phyloP scores from a whole-genome alignment of 2,888 invertebrate genomes.

The Hermaeophaga mercurialis region DNA sequence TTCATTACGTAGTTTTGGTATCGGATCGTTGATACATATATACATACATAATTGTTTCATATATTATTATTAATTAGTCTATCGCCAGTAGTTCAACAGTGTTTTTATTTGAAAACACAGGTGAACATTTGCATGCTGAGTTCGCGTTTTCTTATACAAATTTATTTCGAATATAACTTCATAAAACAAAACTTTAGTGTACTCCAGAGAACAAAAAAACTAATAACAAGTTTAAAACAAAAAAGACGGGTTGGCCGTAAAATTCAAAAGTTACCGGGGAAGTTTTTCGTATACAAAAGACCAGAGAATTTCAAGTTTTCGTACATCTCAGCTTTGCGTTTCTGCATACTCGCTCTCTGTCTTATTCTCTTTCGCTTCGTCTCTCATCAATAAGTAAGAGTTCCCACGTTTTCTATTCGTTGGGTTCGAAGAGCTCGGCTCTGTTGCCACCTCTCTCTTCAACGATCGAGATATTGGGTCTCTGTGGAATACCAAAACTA shows the following conservation, averaged over 20 bases:
- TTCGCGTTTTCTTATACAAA: neutral
- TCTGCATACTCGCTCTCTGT: slow-evolving; percentile 9
- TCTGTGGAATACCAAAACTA: no score
- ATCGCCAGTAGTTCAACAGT: no score
- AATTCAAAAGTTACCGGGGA: slow-evolving; percentile 21
- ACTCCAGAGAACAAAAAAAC: no score
- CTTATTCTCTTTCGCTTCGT: slow-evolving; percentile 11
- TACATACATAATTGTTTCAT: no score
- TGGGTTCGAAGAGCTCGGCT: slow-evolving; percentile 3
- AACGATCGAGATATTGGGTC: no score
- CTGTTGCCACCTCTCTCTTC: slow-evolving; percentile 13
- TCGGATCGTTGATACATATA: no score
- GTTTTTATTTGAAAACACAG: no score
- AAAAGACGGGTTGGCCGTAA: slow-evolving; percentile 8
- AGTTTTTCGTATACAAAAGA: slow-evolving; percentile 24
- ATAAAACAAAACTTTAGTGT: slow-evolving; percentile 2
- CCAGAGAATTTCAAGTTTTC: slow-evolving; percentile 28
- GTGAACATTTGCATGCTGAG: neutral
- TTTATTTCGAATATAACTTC: slow-evolving; percentile 1
- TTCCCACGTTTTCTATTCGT: slow-evolving; percentile 45
- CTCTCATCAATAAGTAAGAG: slow-evolving; percentile 24
- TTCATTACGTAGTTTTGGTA: no score
- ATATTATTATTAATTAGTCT: no score
- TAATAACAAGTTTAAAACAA: slow-evolving; percentile 12
- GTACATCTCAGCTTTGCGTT: slow-evolving; percentile 11